Conservation (phyloP, 2,888 invertebrate species). For the Lottia gigantea region DNA sequence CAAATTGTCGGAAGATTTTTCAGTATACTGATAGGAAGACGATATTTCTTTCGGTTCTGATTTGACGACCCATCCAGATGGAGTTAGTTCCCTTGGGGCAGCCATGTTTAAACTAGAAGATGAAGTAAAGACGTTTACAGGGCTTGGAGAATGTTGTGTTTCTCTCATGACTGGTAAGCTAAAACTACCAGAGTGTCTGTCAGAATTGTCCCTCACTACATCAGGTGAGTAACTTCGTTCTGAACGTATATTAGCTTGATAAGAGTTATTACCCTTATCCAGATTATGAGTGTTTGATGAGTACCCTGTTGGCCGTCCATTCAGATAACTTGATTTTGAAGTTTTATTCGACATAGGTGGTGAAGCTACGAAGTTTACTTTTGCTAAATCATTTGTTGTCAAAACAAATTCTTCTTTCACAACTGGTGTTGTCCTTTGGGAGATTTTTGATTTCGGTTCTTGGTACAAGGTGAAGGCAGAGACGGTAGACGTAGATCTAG, state of each 20-base stretch:
- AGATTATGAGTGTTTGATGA: too few relatives aligned
- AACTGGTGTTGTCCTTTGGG: neutral
- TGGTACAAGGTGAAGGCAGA: neutral
- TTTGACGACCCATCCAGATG: neutral
- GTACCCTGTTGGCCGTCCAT: neutral
- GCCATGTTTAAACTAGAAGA: neutral
- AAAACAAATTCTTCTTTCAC: conserved; percentile 57
- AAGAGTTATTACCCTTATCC: neutral
- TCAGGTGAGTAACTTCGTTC: conserved; percentile 17
- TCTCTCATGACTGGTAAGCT: conserved; percentile 41
- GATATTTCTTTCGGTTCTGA: neutral
- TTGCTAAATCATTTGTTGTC: conserved; percentile 48
- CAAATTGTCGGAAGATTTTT: neutral
- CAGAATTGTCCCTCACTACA: conserved; percentile 29
- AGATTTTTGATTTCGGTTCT: conserved; percentile 4
- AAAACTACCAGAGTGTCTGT: conserved; percentile 27
- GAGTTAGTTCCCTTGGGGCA: conserved; percentile 7
- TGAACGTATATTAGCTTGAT: neutral
- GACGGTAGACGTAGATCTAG: conserved; percentile 13
- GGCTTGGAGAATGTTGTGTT: conserved; percentile 1
- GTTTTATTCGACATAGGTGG: neutral
- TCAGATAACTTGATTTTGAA: conserved; percentile 8
- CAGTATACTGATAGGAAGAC: neutral
- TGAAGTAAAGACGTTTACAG: conserved; percentile 7
- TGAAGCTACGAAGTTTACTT: conserved; percentile 26